phyloP scores from a whole-genome alignment of 1,140 invertebrate species.

The Brevipalpus yothersi region DNA sequence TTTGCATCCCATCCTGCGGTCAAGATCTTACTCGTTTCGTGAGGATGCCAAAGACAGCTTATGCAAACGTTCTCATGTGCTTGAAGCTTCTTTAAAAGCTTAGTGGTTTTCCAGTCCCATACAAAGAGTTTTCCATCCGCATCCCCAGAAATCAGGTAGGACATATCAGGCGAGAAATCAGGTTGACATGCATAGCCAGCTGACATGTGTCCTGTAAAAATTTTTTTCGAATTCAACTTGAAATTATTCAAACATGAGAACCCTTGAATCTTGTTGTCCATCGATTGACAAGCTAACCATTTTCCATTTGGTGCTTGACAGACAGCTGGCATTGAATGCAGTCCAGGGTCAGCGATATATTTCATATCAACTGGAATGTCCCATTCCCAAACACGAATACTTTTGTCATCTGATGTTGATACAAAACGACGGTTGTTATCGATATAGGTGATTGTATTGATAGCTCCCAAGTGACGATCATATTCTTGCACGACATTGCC shows the following conservation, averaged over 20 bases:
- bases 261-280: slow-evolving; percentile 98
- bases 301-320: slow-evolving; percentile 86
- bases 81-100: slow-evolving; percentile 89
- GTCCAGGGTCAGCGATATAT: slow-evolving; percentile 96
- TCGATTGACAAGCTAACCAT: slow-evolving; percentile 95
- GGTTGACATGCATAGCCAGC: slow-evolving; percentile 91
- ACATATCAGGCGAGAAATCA: slow-evolving; percentile 98
- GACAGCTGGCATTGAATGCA: slow-evolving; percentile 97
- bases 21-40: slow-evolving; percentile 84
- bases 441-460: slow-evolving; percentile 96
- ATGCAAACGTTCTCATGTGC: slow-evolving; percentile 96
- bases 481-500: slow-evolving; percentile 96
- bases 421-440: slow-evolving; percentile 94
- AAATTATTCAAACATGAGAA: slow-evolving; percentile 91
- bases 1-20: slow-evolving; percentile 94
- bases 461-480: slow-evolving; percentile 89
- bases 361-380: slow-evolving; percentile 99
- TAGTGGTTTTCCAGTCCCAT: slow-evolving; percentile 99
- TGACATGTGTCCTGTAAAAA: slow-evolving; percentile 95
- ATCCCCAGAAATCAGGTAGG: slow-evolving; percentile 95
- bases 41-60: slow-evolving; percentile 83
- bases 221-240: slow-evolving; percentile 91
- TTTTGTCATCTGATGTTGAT: slow-evolving; percentile 95
- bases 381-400: slow-evolving; percentile 98
- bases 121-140: slow-evolving; percentile 95